phyloP scores from a whole-genome alignment of 1,140 invertebrate genomes.

The Drosophila kikkawai region DNA sequence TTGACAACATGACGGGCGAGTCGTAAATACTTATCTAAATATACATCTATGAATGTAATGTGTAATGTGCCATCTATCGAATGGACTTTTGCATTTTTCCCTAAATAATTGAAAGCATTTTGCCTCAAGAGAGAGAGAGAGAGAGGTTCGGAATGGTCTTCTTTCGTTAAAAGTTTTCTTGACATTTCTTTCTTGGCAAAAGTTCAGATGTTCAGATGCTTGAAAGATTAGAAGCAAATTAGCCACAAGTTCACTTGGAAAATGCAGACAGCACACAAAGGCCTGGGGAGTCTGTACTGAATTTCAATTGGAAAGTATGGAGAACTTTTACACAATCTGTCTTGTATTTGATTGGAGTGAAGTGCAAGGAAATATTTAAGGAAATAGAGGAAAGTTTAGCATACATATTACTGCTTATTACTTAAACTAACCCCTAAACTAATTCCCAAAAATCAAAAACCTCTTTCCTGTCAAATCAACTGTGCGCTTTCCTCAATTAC shows the following conservation, averaged over 20 bases:
- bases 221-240: slow-evolving; percentile 46
- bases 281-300: background rate
- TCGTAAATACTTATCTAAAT: slow-evolving; percentile 78
- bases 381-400: too few species aligned
- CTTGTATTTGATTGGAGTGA: background rate
- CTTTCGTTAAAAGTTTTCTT: slow-evolving; percentile 41
- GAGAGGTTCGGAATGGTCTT: slow-evolving; percentile 25
- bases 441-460: background rate
- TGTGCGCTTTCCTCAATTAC: slow-evolving; percentile 7
- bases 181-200: slow-evolving; percentile 18
- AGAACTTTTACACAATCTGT: background rate
- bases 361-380: background rate
- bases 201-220: slow-evolving; percentile 23
- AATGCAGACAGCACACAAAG: slow-evolving; percentile 5
- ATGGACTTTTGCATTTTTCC: slow-evolving; percentile 55
- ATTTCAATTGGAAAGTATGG: background rate
- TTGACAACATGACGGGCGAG: slow-evolving; percentile 72
- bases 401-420: too few species aligned
- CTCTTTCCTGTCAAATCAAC: slow-evolving; percentile 14
- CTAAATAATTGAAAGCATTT: slow-evolving; percentile 81
- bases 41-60: slow-evolving; percentile 53
- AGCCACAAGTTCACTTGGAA: slow-evolving; percentile 29
- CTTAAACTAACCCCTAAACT: background rate
- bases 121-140: slow-evolving; percentile 37
- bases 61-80: slow-evolving; percentile 40